Conservation (phyloP, 2,888 invertebrate species). For the Tipula unca region DNA sequence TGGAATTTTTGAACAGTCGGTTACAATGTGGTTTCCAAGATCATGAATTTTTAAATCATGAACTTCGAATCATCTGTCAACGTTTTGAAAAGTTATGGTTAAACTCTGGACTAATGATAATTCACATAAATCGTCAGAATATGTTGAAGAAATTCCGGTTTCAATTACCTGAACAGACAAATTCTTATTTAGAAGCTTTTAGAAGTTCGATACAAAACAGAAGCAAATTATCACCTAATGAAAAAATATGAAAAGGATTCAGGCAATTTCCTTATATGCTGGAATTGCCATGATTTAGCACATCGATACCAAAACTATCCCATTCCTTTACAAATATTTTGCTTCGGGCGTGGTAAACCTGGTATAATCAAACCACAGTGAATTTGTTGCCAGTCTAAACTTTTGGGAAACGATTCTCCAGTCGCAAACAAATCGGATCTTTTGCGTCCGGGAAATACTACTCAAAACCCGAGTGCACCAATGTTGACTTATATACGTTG, state of each 20-base stretch:
- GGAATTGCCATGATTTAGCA: not conserved
- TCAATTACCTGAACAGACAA: not conserved
- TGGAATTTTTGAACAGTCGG: no score
- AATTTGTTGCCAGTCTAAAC: no score
- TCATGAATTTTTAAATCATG: no score
- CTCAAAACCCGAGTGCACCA: not conserved
- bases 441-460: not conserved
- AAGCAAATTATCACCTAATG: no score
- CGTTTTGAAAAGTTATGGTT: no score
- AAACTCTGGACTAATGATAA: no score
- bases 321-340: not conserved
- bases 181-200: not conserved
- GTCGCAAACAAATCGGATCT: not conserved
- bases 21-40: no score
- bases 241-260: not conserved
- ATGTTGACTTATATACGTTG: not conserved
- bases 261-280: not conserved
- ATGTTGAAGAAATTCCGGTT: not conserved
- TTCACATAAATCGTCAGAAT: not conserved
- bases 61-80: no score
- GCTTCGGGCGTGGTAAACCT: not conserved
- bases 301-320: not conserved
- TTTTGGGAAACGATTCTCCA: no score
- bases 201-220: no score
- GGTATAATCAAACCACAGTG: not conserved